Conservation (phyloP, 2,113 vertebrate genomes). For the Thamnophis sirtalis region DNA sequence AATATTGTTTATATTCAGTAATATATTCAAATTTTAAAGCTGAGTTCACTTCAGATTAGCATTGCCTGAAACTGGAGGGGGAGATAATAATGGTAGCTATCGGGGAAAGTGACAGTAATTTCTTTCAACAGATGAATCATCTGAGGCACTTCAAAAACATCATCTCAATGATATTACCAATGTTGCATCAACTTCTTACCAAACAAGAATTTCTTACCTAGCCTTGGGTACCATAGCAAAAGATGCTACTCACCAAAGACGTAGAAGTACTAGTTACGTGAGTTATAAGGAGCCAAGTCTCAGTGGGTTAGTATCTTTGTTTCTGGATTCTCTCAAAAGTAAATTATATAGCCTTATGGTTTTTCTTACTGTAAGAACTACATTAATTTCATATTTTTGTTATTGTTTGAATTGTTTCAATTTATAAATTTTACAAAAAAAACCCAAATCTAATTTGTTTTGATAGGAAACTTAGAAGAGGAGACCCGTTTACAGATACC, state of each 20-base stretch:
- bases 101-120: neutral
- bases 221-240: constrained; percentile 48
- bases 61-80: neutral
- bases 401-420: neutral
- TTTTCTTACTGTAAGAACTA: neutral
- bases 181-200: constrained; percentile 62
- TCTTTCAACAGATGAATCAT: constrained; percentile 49
- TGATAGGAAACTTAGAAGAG: constrained; percentile 89
- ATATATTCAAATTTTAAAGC: neutral
- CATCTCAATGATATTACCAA: constrained; percentile 87
- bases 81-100: neutral
- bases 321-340: neutral
- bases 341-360: neutral
- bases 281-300: constrained; percentile 88
- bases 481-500: constrained; percentile 89
- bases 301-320: constrained; percentile 60
- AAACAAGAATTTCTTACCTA: constrained; percentile 54
- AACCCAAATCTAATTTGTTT: neutral
- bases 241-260: constrained; percentile 58
- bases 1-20: neutral
- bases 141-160: constrained; percentile 52
- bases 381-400: neutral
- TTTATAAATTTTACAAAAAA: neutral
- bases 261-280: constrained; percentile 73
- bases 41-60: neutral